Conservation (phyloP, 2,113 vertebrate species). For the Vimba vimba region DNA sequence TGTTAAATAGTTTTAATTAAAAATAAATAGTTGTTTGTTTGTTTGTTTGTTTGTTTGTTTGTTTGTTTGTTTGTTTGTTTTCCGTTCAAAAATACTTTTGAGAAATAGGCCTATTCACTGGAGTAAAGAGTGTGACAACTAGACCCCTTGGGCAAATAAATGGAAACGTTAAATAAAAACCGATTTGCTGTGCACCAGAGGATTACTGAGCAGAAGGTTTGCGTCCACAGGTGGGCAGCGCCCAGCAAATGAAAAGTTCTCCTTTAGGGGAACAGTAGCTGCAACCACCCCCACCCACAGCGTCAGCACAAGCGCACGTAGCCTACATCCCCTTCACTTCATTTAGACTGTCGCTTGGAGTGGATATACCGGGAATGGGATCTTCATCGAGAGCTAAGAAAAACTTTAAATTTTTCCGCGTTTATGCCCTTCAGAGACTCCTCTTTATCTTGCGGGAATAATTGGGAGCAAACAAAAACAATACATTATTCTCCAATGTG, state of each 20-base stretch:
- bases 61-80: no score
- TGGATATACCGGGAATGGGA: constrained; percentile 80
- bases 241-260: constrained; percentile 7
- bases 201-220: neutral
- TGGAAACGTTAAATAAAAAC: neutral
- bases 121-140: neutral
- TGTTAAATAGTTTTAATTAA: no score
- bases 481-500: constrained; percentile 28
- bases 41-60: no score
- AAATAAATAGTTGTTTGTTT: no score
- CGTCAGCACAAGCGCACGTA: neutral
- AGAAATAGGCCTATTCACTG: neutral
- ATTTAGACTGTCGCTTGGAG: constrained; percentile 57
- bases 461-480: constrained; percentile 46
- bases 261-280: constrained; percentile 16
- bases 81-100: no score
- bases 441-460: constrained; percentile 81
- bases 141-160: neutral
- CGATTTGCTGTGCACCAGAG: neutral
- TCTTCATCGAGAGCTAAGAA: constrained; percentile 76
- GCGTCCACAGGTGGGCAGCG: neutral
- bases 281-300: constrained; percentile 13
- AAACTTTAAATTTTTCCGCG: constrained; percentile 78
- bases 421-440: constrained; percentile 76
- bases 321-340: constrained; percentile 36